phyloP scores from a whole-genome alignment of 2,888 invertebrate genomes.

The Xylota segnis region DNA sequence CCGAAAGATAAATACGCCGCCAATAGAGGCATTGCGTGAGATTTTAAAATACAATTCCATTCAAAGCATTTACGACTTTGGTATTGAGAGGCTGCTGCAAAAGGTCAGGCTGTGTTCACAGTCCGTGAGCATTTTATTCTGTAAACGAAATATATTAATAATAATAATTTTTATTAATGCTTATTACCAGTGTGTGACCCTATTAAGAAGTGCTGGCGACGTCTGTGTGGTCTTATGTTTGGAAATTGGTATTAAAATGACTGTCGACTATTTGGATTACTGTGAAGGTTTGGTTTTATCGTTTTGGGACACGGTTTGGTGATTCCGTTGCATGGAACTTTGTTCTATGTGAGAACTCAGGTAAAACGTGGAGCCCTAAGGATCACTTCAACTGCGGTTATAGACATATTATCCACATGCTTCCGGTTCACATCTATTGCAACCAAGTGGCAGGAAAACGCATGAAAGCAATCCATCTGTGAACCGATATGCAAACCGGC shows the following conservation, averaged over 20 bases:
- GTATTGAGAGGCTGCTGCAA: conserved; percentile 8
- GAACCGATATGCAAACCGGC: no score
- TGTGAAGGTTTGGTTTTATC: background rate
- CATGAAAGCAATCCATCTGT: no score
- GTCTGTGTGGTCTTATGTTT: background rate
- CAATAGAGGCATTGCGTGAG: background rate
- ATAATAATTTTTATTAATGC: conserved; percentile 12
- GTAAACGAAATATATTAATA: conserved; percentile 17
- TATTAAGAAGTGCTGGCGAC: background rate
- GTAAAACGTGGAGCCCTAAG: no score
- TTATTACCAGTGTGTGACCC: background rate
- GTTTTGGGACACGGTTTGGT: no score
- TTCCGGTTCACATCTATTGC: no score
- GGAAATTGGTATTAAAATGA: no score
- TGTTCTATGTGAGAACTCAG: no score
- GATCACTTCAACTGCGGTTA: no score
- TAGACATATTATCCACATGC: no score
- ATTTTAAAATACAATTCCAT: conserved; percentile 11
- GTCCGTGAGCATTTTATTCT: conserved; percentile 8
- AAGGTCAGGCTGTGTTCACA: conserved; percentile 12
- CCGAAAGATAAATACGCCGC: background rate
- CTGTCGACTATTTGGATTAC: no score
- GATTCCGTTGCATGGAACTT: no score
- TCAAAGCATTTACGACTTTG: conserved; percentile 14
- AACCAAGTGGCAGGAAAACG: no score